Percentiles rank a stretch among this genome's conserved stretches.
These are phyloP conservation scores for Emydoidea blandingii DNA, from an alignment of 2,797 vertebrate genomes.

Conservation along the genomic window DNA sequence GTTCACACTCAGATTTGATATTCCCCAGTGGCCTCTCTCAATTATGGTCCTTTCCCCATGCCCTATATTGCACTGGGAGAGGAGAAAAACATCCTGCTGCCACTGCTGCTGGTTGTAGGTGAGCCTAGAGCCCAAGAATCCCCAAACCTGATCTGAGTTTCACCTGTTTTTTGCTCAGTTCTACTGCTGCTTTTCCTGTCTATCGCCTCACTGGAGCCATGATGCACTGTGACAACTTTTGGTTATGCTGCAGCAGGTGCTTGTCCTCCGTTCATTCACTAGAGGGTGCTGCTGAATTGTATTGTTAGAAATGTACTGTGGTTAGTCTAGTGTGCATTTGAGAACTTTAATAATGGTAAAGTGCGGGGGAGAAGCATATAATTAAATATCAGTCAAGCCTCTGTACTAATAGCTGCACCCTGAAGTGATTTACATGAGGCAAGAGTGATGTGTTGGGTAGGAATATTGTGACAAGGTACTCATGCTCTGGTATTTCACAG, in stretches of 20 bases:
- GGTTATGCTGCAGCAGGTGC: constrained; percentile 46
- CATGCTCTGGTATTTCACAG: background rate
- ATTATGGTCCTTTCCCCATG: background rate
- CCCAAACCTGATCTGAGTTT: background rate
- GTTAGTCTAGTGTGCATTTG: background rate
- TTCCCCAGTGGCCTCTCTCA: accelerated
- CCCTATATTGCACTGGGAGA: background rate
- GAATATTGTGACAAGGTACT: background rate
- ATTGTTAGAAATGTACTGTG: background rate
- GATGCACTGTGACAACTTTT: background rate
- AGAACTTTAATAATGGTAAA: background rate
- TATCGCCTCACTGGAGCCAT: background rate
- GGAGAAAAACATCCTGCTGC: background rate
- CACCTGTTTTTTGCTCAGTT: background rate
- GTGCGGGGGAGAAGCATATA: background rate
- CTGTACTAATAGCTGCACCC: background rate
- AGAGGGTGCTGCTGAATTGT: background rate
- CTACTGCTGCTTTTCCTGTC: background rate
- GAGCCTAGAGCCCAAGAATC: accelerated
- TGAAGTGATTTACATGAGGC: constrained; percentile 20
- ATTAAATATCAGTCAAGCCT: background rate
- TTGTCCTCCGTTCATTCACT: background rate
- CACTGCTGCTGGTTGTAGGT: background rate
- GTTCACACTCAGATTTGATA: background rate
- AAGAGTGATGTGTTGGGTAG: background rate